These are phyloP conservation scores for Chaenocephalus aceratus DNA, from an alignment of 2,113 vertebrate genomes.

Conservation along the genomic window DNA sequence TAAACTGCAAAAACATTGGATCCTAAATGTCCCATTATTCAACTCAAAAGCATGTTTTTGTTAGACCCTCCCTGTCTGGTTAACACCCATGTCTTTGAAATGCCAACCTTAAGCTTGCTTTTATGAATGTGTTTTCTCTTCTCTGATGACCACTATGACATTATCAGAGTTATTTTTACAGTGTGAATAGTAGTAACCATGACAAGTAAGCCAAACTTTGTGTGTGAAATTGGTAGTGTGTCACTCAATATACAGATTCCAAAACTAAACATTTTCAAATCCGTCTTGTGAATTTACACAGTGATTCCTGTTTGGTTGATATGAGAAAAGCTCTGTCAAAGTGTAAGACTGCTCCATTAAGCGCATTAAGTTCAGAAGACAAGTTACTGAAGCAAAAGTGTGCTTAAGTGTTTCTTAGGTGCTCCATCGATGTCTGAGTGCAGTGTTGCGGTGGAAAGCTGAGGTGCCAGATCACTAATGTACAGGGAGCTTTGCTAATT, in stretches of 20 bases:
- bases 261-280: background rate
- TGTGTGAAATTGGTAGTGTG: too few relatives aligned
- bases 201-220: too few relatives aligned
- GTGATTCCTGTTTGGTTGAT: background rate
- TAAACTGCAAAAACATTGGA: too few relatives aligned
- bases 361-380: background rate
- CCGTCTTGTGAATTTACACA: background rate
- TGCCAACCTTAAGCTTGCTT: too few relatives aligned
- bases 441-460: background rate
- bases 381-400: conserved; percentile 1
- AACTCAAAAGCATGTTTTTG: too few relatives aligned
- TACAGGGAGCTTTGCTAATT: conserved; percentile 8
- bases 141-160: too few relatives aligned
- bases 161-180: too few relatives aligned
- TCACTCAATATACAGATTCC: background rate
- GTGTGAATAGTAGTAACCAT: too few relatives aligned
- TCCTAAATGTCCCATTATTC: too few relatives aligned
- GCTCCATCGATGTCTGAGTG: background rate
- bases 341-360: background rate
- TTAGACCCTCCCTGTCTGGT: too few relatives aligned
- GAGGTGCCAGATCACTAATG: conserved; percentile 14
- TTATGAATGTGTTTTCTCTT: too few relatives aligned
- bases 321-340: background rate
- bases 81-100: too few relatives aligned
- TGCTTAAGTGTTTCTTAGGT: background rate